Base-by-base conservation (phyloP, 1,140 invertebrate genomes). In the Cyphomyrmex costatus region DNA sequence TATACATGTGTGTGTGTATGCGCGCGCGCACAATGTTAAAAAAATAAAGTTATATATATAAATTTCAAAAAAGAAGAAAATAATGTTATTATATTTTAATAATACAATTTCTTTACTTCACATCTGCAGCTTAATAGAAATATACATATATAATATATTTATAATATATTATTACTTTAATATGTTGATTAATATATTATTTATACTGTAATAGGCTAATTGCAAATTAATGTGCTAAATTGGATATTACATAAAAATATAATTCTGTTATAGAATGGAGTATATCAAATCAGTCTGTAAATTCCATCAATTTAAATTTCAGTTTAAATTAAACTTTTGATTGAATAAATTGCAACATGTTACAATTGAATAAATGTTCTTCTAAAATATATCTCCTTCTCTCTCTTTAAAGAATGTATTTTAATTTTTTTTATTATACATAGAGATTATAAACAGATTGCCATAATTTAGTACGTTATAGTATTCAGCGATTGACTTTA, bases 401-500 rank as follows among this genome's bases (percentile, higher is more conserved):
- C 36, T 36, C 7, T 36, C 14, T 36, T 1, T 36, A n/a, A 70
- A 58, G 4, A 70, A 27, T 70, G 21, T 33, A 65, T 30, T 42
- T 70, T 46, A 71, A 46, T 42, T 10, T 65, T 21, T 3, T 65
- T 7, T 8, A 21, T 63, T 30, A 1, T 30, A n/a, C n/a, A n/a
- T n/a, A n/a, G n/a, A 61, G 27, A 19, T 80, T 56, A 27, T 42
- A 58, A 71, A 58, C 46, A 46, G 4, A 49, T 49, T 58, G 42
- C 61, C 14, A 53, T 27, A 1, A 36, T 21, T 30, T 71, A 24
- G 6, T 10, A 60, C 14, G 30, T 60, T 42, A 19, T 33, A 30
- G 3, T 24, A 73, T 33, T n/a, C 2, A 27, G 53, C 8, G 42
- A 60, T 6, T 82, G 66, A 60, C 36, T 30, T 82, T 82, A 82